Evolutionary conservation across 2,113 vertebrate genomes (phyloP).

Genomic region (Crotalus helleri): DNA sequence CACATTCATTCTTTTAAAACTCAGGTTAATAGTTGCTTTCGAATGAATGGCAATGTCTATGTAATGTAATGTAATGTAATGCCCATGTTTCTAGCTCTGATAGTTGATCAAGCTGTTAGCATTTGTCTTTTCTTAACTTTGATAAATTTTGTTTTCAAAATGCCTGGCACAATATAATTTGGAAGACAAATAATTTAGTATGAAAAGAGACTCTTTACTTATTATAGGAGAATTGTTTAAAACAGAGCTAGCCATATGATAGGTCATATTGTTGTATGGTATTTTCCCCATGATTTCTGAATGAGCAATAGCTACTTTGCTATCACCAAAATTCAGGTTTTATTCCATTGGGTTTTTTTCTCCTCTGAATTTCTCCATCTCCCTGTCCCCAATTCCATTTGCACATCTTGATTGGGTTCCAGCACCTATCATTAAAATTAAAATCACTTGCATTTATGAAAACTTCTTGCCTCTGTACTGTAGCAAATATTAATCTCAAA

Average conservation of each 20-base stretch:
- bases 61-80: too few relatives aligned
- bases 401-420: background rate
- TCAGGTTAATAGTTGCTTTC: background rate
- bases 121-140: background rate
- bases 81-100: background rate
- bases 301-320: background rate
- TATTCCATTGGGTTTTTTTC: background rate
- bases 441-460: background rate
- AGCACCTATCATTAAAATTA: background rate
- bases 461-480: background rate
- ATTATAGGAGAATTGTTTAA: background rate
- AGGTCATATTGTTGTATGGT: background rate
- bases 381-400: background rate
- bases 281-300: background rate
- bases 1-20: background rate
- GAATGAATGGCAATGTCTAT: background rate
- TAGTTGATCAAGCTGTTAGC: background rate
- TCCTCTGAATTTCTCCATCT: background rate
- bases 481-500: background rate
- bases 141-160: background rate
- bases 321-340: background rate
- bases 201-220: background rate
- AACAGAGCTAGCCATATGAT: background rate
- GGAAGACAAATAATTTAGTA: background rate
- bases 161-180: background rate